These are phyloP conservation scores for Corythoichthys intestinalis DNA, from an alignment of 2,113 vertebrate genomes.

Conservation along the genomic window DNA sequence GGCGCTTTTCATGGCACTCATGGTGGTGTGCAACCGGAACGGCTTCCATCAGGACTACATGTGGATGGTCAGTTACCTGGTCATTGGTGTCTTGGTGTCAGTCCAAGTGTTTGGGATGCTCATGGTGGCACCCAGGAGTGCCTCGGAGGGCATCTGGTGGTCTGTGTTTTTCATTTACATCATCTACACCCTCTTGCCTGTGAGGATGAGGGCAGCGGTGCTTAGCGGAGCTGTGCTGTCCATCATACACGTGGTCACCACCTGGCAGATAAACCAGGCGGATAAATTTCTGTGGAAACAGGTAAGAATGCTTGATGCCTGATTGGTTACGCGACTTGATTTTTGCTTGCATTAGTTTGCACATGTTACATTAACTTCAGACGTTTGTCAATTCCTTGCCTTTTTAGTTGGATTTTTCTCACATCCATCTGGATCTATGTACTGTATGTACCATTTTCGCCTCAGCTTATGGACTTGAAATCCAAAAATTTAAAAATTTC, in stretches of 20 bases:
- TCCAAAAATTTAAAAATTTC: too few relatives aligned
- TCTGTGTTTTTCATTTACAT: constrained; percentile 96
- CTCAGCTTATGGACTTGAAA: too few relatives aligned
- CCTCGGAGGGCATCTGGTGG: constrained; percentile 91
- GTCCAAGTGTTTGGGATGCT: constrained; percentile 84
- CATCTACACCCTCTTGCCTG: constrained; percentile 93
- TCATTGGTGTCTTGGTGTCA: constrained; percentile 80
- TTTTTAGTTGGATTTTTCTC: too few relatives aligned
- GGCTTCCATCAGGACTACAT: constrained; percentile 96
- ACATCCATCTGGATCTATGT: too few relatives aligned
- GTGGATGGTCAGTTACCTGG: constrained; percentile 95
- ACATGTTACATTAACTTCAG: neutral
- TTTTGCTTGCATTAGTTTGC: neutral
- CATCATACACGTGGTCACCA: constrained; percentile 81
- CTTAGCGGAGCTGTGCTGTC: constrained; percentile 86
- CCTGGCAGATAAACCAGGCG: constrained; percentile 83
- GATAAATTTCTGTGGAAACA: constrained; percentile 92
- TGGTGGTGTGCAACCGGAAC: constrained; percentile 91
- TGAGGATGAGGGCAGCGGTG: constrained; percentile 91
- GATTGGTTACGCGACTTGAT: constrained; percentile 2
- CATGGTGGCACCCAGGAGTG: constrained; percentile 81
- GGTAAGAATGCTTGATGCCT: constrained; percentile 62
- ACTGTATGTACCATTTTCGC: too few relatives aligned
- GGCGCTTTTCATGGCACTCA: constrained; percentile 84
- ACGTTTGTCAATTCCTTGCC: neutral